Evolutionary conservation across 2,888 invertebrate species (phyloP), one percentile per base, ranked within the genome.

Genomic region (Pseudolycoriella hygida): DNA sequence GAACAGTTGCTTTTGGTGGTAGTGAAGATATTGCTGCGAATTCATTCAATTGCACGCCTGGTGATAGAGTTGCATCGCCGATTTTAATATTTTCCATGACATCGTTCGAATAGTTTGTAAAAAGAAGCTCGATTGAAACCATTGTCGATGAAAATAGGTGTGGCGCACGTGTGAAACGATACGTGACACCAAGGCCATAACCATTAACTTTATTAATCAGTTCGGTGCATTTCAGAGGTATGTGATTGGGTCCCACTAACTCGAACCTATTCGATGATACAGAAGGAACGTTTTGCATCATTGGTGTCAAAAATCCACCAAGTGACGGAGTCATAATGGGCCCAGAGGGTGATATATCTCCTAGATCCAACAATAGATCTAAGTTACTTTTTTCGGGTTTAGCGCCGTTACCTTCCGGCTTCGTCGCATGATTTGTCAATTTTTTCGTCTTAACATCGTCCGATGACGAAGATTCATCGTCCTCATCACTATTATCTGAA

Each of bases 291-390:
- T 56, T 31, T 59, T 43, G 2, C 1, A 57, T 60, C 50, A 74
- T 67, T 11, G 84, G 82, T 1, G 81, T 77, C 31, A 85, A 66
- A 55, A 86, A 76, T 2, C 83, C 84, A 40, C 86, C 86, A 31
- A 80, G 67, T 1, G 85, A 85, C 49, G 88, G 87, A 30, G 86
- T 86, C 76, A 88, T 77, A 30, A 66, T 38, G 5, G 62, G 60
- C 2, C 60, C 62, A 11, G 83, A 75, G 41, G 86, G 84, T 34
- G 79, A 75, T 46, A 76, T 76, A 57, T 77, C 76, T 59, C 84
- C 86, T 51, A 93, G 67, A 58, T 90, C 90, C 34, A 93, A 61
- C 10, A 93, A 67, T 14, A 92, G 67, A 62, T 92, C 90, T 50
- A 88, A 64, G 64, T 87, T 87, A 4, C 80, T 68, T 58, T 76